Conservation (phyloP, 2,113 vertebrate genomes). For the Ancistrus triradiatus region DNA sequence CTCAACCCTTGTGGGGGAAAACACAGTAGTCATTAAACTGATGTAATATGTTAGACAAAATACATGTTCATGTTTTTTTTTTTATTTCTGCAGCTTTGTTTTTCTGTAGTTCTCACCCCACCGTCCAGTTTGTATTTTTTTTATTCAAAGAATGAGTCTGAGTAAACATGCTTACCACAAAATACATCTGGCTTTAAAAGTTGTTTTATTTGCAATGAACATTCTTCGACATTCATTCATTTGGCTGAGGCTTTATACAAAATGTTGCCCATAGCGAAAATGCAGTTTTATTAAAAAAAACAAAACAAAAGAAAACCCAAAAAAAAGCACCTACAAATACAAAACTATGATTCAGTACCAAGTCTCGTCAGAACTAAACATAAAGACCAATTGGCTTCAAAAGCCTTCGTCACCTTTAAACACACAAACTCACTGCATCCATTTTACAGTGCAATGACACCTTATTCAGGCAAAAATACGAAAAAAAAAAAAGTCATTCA, state of each 20-base stretch:
- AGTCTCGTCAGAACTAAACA: constrained; percentile 25
- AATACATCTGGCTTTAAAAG: neutral
- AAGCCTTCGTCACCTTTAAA: constrained; percentile 39
- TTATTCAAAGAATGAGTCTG: too few relatives aligned
- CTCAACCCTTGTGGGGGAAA: too few relatives aligned
- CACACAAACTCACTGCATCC: constrained; percentile 28
- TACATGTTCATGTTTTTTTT: too few relatives aligned
- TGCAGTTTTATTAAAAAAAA: too few relatives aligned
- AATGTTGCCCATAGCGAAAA: constrained; percentile 47
- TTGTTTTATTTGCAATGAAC: constrained; percentile 42
- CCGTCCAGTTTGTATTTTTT: too few relatives aligned
- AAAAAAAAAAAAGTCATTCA: constrained; percentile 6
- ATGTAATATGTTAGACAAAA: too few relatives aligned
- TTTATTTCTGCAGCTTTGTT: too few relatives aligned
- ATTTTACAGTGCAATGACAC: constrained; percentile 46
- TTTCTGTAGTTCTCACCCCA: too few relatives aligned
- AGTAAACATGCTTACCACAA: constrained; percentile 1
- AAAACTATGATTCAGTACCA: constrained; percentile 47
- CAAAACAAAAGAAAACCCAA: too few relatives aligned
- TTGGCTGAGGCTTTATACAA: constrained; percentile 48
- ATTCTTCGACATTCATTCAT: constrained; percentile 43
- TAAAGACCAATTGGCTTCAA: constrained; percentile 25
- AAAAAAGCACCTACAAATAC: constrained; percentile 37
- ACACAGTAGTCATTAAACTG: too few relatives aligned
- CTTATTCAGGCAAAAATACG: constrained; percentile 32